Evolutionary conservation across 2,888 invertebrate genomes (phyloP).

Genomic region (Alviniconcha strummeri): DNA sequence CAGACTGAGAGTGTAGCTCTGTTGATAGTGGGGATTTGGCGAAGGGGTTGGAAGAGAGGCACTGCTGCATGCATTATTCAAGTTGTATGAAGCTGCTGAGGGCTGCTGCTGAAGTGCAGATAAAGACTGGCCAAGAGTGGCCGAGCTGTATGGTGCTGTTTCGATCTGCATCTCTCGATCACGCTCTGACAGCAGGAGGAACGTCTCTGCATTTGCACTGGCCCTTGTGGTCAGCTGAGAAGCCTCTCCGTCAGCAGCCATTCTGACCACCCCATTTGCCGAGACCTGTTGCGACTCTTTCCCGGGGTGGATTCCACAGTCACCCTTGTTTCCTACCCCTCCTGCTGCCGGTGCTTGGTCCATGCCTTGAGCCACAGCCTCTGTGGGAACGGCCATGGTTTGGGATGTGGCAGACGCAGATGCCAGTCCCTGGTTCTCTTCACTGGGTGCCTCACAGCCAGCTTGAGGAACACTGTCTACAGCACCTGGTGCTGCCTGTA

Average conservation of each 20-base stretch:
- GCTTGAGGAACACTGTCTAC: not conserved
- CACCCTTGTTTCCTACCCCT: not conserved
- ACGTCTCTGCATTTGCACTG: not conserved
- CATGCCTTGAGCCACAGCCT: not conserved
- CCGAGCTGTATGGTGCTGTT: not conserved
- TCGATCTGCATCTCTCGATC: not conserved
- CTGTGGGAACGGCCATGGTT: not conserved
- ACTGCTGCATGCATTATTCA: not conserved
- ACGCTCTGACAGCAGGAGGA: not conserved
- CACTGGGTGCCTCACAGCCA: not conserved
- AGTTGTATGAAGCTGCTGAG: not conserved
- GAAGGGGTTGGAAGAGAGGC: not conserved
- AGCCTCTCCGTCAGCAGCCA: not conserved
- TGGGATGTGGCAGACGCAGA: not conserved
- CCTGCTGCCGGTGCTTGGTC: not conserved
- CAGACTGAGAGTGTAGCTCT: not conserved
- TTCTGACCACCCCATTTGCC: not conserved
- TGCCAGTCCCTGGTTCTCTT: too few species aligned
- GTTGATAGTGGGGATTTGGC: not conserved
- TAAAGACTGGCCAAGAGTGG: not conserved
- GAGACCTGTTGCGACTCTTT: not conserved
- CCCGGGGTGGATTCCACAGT: not conserved
- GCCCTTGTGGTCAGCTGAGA: not conserved
- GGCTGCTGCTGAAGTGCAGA: not conserved
- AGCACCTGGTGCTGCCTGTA: not conserved